Base-by-base conservation (phyloP, 2,888 invertebrate genomes). In the Acanthosoma haemorrhoidale region DNA sequence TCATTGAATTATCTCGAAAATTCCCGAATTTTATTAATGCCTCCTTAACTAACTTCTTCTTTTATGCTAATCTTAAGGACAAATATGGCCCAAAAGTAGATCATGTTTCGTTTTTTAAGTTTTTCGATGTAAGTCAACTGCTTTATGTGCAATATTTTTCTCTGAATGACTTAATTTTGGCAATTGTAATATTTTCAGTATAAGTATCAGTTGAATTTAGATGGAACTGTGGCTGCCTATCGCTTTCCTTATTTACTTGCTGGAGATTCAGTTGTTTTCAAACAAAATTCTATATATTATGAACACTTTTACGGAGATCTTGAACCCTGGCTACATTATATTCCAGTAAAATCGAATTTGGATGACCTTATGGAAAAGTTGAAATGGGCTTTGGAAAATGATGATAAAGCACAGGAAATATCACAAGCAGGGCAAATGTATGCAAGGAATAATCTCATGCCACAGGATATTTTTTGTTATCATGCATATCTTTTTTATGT, bases 141-240 rank as follows among this genome's bases (percentile, higher is more conserved):
- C 2, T 41, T 31, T 34, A 25, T 3, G 11, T 13, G 15, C 8
- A 21, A 39, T 29, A 15, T 13, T 21, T 31, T 18, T 31, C 2
- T 4, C 6, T 41, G n/a, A 66, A n/a, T 15, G 6, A n/a, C 15
- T 0, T 41, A 4, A 13, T 41, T 25, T 31, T 25, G 8, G 15
- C 15, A 11, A 11, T 18, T 64, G 3, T 61, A 3, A 8, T 21
- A 2, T 51, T 67, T 67, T 79, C 82, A 97, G 96, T 94, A 91
- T 79, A 96, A 96, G 82, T 98, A 96, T 80, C 94, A 95, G 82
- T 80, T 98, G 32, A 94, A 89, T 77, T 84, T 98, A 69, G 98
- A 98, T 82, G 98, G 98, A 15, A 94, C 96, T 39, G 97, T 98
- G 15, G 96, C 97, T 18, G 94, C 97, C 0, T 98, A 97, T 80